Percentiles rank a stretch among this genome's conserved stretches.
These are phyloP conservation scores for Syngnathus typhle DNA, from an alignment of 2,113 vertebrate species.

Conservation along the genomic window DNA sequence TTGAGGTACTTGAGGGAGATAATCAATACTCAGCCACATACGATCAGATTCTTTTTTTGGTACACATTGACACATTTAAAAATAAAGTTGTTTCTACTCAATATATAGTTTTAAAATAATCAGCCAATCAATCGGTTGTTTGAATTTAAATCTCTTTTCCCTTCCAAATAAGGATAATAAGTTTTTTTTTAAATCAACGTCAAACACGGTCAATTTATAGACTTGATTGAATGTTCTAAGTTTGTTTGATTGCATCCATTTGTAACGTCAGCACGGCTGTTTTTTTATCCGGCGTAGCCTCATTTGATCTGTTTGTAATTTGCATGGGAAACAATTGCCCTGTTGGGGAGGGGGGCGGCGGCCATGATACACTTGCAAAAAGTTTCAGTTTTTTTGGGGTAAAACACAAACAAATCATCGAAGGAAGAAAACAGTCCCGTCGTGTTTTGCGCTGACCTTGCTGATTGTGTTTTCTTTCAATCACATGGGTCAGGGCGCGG, in stretches of 20 bases:
- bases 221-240: neutral
- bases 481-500: conserved; percentile 64
- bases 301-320: conserved; percentile 50
- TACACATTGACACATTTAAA: neutral
- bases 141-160: too few relatives aligned
- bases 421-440: conserved; percentile 30
- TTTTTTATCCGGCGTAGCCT: conserved; percentile 18
- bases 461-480: conserved; percentile 68
- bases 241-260: conserved; percentile 1
- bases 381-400: conserved; percentile 24
- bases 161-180: neutral
- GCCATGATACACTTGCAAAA: conserved; percentile 39
- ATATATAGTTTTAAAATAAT: neutral
- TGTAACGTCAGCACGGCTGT: neutral
- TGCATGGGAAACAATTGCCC: conserved; percentile 41
- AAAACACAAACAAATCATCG: neutral
- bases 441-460: conserved; percentile 36
- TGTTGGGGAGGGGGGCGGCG: neutral
- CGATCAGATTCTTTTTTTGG: too few relatives aligned
- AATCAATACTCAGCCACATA: neutral
- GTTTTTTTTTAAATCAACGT: neutral
- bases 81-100: neutral
- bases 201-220: neutral
- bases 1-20: conserved; percentile 1
- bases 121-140: neutral